phyloP scores from a whole-genome alignment of 2,888 invertebrate genomes.

The Thera britannica region DNA sequence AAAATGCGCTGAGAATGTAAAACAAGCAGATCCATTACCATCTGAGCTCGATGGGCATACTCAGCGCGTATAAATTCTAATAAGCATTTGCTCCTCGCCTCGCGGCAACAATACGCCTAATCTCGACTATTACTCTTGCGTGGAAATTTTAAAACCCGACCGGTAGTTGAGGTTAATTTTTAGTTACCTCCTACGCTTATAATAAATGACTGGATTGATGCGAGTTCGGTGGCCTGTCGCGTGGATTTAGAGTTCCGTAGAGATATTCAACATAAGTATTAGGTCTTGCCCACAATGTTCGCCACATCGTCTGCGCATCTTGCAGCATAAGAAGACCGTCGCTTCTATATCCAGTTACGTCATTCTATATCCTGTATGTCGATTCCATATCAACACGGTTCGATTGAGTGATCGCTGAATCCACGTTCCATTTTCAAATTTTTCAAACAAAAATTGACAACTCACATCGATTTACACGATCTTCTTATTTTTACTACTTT shows the following conservation, averaged over 20 bases:
- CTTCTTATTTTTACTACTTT: too few species aligned
- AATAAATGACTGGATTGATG: constrained; percentile 69
- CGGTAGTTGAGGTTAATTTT: constrained; percentile 78
- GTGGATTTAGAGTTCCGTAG: constrained; percentile 34
- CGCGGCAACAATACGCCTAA: constrained; percentile 78
- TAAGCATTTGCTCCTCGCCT: constrained; percentile 71
- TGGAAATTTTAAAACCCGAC: constrained; percentile 71
- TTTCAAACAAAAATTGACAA: too few species aligned
- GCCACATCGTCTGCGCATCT: too few species aligned
- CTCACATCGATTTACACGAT: too few species aligned
- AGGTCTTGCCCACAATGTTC: neutral
- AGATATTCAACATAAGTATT: neutral
- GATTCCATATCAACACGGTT: too few species aligned
- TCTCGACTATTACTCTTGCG: constrained; percentile 77
- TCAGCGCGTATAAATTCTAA: constrained; percentile 75
- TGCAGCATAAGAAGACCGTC: too few species aligned
- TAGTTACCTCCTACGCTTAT: constrained; percentile 78
- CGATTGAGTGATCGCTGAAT: too few species aligned
- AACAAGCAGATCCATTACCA: constrained; percentile 17
- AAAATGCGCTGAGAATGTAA: neutral
- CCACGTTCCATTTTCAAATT: too few species aligned
- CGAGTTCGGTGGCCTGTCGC: constrained; percentile 47
- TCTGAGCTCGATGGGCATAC: constrained; percentile 20
- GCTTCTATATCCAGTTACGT: too few species aligned
- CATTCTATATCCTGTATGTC: too few species aligned